Conservation (phyloP, 1,140 invertebrate genomes). For the Plectrocnemia conspersa region DNA sequence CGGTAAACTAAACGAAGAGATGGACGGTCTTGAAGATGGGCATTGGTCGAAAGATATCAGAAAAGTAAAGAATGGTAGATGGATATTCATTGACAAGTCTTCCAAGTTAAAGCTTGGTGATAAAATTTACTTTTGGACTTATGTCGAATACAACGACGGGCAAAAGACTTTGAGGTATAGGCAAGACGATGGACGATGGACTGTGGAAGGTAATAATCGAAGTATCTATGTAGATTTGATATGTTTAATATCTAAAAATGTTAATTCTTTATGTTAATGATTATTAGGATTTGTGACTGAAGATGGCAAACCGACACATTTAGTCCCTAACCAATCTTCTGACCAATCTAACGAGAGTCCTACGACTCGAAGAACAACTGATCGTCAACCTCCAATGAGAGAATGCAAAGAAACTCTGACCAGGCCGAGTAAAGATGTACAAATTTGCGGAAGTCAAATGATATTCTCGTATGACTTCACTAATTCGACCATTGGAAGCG, state of each 20-base stretch:
- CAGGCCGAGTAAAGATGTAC: constrained; percentile 38
- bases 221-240: not conserved
- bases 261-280: not conserved
- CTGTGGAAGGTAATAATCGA: constrained; percentile 44
- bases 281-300: constrained; percentile 22
- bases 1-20: constrained; percentile 67
- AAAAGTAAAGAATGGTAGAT: constrained; percentile 58
- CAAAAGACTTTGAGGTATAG: constrained; percentile 59
- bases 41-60: constrained; percentile 63
- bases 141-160: constrained; percentile 50
- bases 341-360: too few species aligned
- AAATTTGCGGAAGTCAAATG: constrained; percentile 51
- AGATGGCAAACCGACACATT: constrained; percentile 18
- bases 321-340: constrained; percentile 9
- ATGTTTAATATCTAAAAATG: too few species aligned
- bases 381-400: too few species aligned
- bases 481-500: constrained; percentile 36
- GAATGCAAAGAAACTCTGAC: constrained; percentile 40
- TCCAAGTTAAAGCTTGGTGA: constrained; percentile 58
- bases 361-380: too few species aligned
- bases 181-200: constrained; percentile 57
- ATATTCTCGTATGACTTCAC: constrained; percentile 54
- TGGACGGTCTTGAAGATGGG: constrained; percentile 65
- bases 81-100: constrained; percentile 61
- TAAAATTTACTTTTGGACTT: constrained; percentile 68